Evolutionary conservation across 2,797 vertebrate species (phyloP), one percentile per base, ranked within the genome.

Genomic region (Discoglossus pictus): DNA sequence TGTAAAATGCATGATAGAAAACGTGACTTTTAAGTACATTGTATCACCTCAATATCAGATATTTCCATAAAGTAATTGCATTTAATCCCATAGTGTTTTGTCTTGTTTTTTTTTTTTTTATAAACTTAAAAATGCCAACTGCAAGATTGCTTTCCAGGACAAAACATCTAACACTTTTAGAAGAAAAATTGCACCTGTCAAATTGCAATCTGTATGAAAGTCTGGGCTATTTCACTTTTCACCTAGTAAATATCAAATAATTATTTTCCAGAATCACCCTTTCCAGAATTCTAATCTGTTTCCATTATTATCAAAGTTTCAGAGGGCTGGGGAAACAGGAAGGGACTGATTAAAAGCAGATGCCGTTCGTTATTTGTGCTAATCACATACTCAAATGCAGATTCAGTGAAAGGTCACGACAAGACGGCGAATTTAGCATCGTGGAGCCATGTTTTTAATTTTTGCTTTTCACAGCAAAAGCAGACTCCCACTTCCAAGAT

Each of bases 151-250:
- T 85, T 87, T 84, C 82, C 83, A 84, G 85, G 87, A 81, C 76
- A 77, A 83, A 74, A 77, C 78, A 78, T 83, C 78, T 70, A 86
- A 84, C 80, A 83, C 78, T 77, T 73, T 83, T 68, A 77, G 76
- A 86, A 85, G 87, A 89, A 88, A 89, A 87, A 88, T 83, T 85
- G 77, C 82, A 89, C 87, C 84, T 89, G 88, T 87, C 87, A 89
- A 86, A 83, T 83, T 75, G 73, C 78, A 79, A 79, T 73, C 76
- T 70, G 78, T 76, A 68, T 74, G 81, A 87, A 83, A 82, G 86
- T 81, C 88, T 89, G 86, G 1, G 55, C 75, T 84, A 80, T 82
- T 84, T 88, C 85, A 87, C 82, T 85, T 86, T 87, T 86, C 86
- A 89, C 84, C 82, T 87, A 87, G 84, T 87, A 89, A 89, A 88